phyloP scores from a whole-genome alignment of 2,888 invertebrate species.

The Lithosia quadra region DNA sequence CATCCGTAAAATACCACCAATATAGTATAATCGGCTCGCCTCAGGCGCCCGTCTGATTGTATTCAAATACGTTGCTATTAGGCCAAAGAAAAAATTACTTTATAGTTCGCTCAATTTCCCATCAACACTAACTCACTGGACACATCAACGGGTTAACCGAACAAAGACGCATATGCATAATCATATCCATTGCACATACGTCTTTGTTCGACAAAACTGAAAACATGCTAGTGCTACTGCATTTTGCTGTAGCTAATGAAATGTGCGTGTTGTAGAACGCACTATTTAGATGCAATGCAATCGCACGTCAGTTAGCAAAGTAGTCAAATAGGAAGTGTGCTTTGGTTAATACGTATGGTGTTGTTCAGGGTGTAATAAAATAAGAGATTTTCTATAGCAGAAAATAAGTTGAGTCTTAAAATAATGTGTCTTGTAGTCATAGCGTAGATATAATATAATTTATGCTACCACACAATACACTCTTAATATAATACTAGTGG shows the following conservation, averaged over 20 bases:
- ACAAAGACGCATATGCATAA: background rate
- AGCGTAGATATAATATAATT: background rate
- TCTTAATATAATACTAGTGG: conserved; percentile 12
- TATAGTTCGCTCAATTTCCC: too few species aligned
- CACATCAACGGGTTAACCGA: background rate
- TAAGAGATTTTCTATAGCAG: background rate
- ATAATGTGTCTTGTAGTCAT: background rate
- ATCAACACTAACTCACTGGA: background rate
- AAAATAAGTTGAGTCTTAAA: background rate
- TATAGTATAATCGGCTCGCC: conserved; percentile 1
- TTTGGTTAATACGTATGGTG: background rate
- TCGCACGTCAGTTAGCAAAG: too few species aligned
- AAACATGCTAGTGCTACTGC: background rate
- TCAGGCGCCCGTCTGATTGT: background rate
- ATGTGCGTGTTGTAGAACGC: background rate
- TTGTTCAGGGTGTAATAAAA: background rate
- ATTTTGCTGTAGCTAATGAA: background rate
- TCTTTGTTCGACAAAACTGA: background rate
- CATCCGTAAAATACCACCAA: background rate
- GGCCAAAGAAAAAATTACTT: background rate
- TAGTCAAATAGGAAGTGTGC: background rate
- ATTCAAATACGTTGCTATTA: background rate
- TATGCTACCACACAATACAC: conserved; percentile 7
- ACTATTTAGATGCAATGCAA: background rate
- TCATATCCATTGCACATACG: background rate